phyloP scores from a whole-genome alignment of 35 echinoderm and acorn worm genomes.

The Apostichopus japonicus region DNA sequence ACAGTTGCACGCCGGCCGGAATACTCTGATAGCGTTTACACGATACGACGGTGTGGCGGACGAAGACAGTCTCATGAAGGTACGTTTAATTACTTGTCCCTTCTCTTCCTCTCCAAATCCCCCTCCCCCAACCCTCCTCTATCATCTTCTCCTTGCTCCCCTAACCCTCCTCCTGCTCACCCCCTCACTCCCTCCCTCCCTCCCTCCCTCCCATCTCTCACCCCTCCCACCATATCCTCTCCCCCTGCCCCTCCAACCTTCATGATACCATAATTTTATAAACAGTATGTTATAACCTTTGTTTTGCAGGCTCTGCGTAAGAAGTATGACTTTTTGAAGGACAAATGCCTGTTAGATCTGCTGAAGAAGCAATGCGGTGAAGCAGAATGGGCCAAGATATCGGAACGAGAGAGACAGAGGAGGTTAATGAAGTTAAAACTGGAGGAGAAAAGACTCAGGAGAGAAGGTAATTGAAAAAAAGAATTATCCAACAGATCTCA shows the following conservation, averaged over 20 bases:
- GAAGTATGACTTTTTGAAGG: slow-evolving; percentile 92
- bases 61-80: slow-evolving; percentile 86
- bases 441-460: slow-evolving; percentile 80
- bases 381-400: slow-evolving; percentile 81
- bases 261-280: background rate
- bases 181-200: too few relatives aligned
- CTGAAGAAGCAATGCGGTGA: slow-evolving; percentile 83
- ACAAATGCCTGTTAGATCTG: slow-evolving; percentile 78
- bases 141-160: too few relatives aligned
- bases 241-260: too few relatives aligned
- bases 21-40: slow-evolving; percentile 79
- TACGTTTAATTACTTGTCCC: background rate
- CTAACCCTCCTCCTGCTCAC: too few relatives aligned
- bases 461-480: slow-evolving; percentile 71
- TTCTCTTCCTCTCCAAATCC: too few relatives aligned
- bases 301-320: slow-evolving; percentile 76
- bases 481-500: too few relatives aligned
- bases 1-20: slow-evolving; percentile 58
- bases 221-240: too few relatives aligned
- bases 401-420: slow-evolving; percentile 79
- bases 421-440: slow-evolving; percentile 84
- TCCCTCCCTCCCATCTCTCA: too few relatives aligned
- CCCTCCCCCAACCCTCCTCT: too few relatives aligned
- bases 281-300: background rate
- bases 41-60: slow-evolving; percentile 85